These are phyloP conservation scores for Eristalinus sepulchralis DNA, from an alignment of 2,888 invertebrate species.

Conservation along the genomic window DNA sequence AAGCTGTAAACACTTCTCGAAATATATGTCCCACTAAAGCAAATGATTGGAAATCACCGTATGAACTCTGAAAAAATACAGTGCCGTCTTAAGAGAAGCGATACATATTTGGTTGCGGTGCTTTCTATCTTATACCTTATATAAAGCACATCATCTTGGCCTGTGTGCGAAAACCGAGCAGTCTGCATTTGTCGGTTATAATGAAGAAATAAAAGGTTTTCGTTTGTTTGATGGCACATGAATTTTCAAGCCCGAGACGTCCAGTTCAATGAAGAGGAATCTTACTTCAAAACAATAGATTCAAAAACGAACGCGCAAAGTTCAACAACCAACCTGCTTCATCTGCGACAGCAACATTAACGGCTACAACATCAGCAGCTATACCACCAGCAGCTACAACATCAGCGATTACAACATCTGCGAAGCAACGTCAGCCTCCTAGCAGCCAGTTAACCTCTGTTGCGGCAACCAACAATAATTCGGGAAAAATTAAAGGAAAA, in stretches of 20 bases:
- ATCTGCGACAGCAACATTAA: too few relatives aligned
- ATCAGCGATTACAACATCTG: too few relatives aligned
- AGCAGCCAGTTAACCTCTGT: too few relatives aligned
- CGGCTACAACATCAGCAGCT: too few relatives aligned
- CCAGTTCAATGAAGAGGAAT: neutral
- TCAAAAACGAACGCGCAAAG: too few relatives aligned
- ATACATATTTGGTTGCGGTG: neutral
- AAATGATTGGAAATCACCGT: neutral
- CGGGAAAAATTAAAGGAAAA: too few relatives aligned
- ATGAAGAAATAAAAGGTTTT: constrained; percentile 20
- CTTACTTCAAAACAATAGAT: too few relatives aligned
- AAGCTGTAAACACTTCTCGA: neutral
- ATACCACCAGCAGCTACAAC: too few relatives aligned
- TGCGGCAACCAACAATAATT: too few relatives aligned
- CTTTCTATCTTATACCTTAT: neutral
- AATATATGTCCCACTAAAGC: neutral
- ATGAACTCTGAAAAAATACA: neutral
- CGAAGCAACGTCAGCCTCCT: too few relatives aligned
- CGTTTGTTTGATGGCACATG: constrained; percentile 18
- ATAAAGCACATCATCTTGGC: constrained; percentile 6
- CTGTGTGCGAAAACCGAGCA: neutral
- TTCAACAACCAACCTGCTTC: too few relatives aligned
- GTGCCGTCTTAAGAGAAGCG: neutral
- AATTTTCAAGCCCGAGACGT: constrained; percentile 12
- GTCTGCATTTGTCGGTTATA: constrained; percentile 26